phyloP scores from a whole-genome alignment of 2,113 vertebrate species.

The Collichthys lucidus region DNA sequence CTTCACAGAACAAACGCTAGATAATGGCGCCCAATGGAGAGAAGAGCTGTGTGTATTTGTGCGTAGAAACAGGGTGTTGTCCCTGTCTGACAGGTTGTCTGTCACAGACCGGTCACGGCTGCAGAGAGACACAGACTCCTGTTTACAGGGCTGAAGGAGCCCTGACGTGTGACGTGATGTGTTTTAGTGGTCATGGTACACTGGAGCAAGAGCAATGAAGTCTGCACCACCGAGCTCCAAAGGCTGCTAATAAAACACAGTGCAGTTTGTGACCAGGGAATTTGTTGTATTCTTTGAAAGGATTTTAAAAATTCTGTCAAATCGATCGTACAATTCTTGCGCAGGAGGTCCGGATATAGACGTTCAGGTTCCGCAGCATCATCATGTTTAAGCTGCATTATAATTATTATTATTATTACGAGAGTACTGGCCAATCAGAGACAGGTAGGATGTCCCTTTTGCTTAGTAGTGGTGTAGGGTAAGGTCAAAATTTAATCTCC shows the following conservation, averaged over 20 bases:
- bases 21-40: constrained; percentile 34
- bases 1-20: constrained; percentile 13
- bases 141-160: constrained; percentile 40
- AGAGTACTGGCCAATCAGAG: no score
- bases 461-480: no score
- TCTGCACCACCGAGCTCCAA: not conserved
- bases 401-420: no score
- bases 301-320: no score
- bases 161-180: constrained; percentile 41
- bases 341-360: no score
- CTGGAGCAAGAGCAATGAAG: not conserved
- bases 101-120: constrained; percentile 55
- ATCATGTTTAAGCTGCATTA: no score
- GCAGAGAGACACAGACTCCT: constrained; percentile 29
- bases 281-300: not conserved
- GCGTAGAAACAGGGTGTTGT: constrained; percentile 6
- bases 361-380: no score
- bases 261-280: no score
- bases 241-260: not conserved
- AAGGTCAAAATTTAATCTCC: no score
- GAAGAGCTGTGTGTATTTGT: not conserved
- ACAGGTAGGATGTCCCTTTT: no score
- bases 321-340: no score
- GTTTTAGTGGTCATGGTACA: constrained; percentile 35
- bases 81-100: constrained; percentile 55